phyloP scores from a whole-genome alignment of 2,797 vertebrate genomes.

The Gymnothorax reevesii region DNA sequence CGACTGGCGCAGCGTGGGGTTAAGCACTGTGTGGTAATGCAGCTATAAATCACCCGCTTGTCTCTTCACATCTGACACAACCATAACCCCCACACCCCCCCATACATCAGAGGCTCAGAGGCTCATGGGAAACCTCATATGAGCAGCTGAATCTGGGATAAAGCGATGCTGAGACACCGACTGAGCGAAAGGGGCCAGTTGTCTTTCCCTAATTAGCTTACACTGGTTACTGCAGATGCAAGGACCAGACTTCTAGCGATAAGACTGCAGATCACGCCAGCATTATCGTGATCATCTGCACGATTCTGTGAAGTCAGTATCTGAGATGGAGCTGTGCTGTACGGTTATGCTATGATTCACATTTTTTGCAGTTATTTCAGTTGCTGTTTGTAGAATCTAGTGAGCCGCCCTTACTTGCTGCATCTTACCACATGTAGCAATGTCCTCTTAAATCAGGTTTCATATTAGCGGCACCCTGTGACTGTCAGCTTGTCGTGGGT shows the following conservation, averaged over 20 bases:
- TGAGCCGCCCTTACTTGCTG: background rate
- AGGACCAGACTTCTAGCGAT: background rate
- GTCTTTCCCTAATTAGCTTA: background rate
- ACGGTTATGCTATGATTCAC: background rate
- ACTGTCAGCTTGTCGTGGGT: background rate
- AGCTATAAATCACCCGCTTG: background rate
- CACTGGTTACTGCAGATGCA: background rate
- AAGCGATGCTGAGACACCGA: background rate
- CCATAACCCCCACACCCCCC: background rate
- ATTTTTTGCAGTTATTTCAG: background rate
- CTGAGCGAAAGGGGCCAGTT: background rate
- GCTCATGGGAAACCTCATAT: background rate
- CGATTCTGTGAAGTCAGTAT: background rate
- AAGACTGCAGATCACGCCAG: background rate
- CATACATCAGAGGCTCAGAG: background rate
- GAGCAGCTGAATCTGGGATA: background rate
- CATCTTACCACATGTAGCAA: background rate
- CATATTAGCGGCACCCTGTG: background rate
- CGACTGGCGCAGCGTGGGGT: background rate
- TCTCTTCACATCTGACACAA: too few relatives aligned
- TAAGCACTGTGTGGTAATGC: background rate
- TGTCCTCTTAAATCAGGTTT: background rate
- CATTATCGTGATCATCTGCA: background rate
- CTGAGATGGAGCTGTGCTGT: background rate
- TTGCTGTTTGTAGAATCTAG: background rate